Base-by-base conservation (phyloP, 1,140 invertebrate genomes). In the Anastatus disparis region DNA sequence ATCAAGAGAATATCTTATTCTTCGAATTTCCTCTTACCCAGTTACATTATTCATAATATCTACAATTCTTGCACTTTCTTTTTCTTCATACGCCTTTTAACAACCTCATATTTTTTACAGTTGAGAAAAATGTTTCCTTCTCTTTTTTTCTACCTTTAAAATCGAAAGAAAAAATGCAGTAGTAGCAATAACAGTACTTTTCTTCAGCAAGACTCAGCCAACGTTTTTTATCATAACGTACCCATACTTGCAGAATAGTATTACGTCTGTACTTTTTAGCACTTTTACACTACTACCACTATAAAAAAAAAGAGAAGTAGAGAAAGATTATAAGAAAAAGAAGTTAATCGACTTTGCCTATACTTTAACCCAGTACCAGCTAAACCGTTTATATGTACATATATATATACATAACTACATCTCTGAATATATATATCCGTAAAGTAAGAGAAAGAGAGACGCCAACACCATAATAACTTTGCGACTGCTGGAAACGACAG, bases 381-480 rank as follows among this genome's bases (percentile, higher is more conserved):
- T 3, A 46, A 3, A n/a, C 3, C 20, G 20, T 46, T 3, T 46
- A 46, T 68, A 71, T n/a, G n/a, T n/a, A n/a, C n/a, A n/a, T n/a
- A n/a, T n/a, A n/a, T n/a, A n/a, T n/a, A n/a, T n/a, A n/a, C n/a
- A n/a, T n/a, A n/a, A n/a, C n/a, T n/a, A n/a, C n/a, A n/a, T n/a
- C n/a, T n/a, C n/a, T n/a, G n/a, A n/a, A n/a, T n/a, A n/a, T n/a
- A n/a, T n/a, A n/a, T n/a, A n/a, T n/a, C n/a, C n/a, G n/a, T n/a
- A n/a, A n/a, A n/a, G n/a, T n/a, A n/a, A n/a, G n/a, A n/a, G n/a
- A n/a, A n/a, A n/a, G n/a, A n/a, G n/a, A n/a, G n/a, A n/a, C n/a
- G n/a, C 72, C 63, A 65, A 61, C 74, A 70, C 69, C 74, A 74
- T 73, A 77, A 78, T 78, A 77, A 78, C 76, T 77, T 77, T 64